Evolutionary conservation across 2,888 invertebrate genomes (phyloP), one percentile per base, ranked within the genome.

Genomic region (Protonemura montana): DNA sequence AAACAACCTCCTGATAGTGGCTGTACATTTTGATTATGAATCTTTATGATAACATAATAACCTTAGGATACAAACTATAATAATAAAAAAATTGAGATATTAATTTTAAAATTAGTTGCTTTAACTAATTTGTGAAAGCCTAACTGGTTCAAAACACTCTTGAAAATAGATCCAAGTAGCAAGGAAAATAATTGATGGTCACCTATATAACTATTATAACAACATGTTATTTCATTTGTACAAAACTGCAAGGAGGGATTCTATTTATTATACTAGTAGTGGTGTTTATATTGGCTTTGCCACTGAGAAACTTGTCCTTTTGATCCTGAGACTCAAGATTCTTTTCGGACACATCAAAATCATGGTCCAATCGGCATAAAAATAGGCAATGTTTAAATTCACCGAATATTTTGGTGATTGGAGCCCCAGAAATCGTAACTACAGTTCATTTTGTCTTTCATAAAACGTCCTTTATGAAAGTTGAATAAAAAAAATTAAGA

Each of bases 261-360:
- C 84, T 84, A 84, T 84, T n/a, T 84, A 84, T 28, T 76, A 59
- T 84, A 84, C 84, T 84, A 84, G 13, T 84, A 81, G 28, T 81
- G 30, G 81, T 81, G 28, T 30, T 29, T 29, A 81, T 30, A 81
- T 81, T 59, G 59, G 59, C 59, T 59, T 21, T 81, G 81, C 30
- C 81, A 81, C 81, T 30, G 30, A 81, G 81, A 81, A 81, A 81
- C 81, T 81, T 81, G 81, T 27, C 28, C 30, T 78, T 85, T 78
- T 85, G 28, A 85, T 81, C 86, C 85, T 87, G 85, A 87, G 86
- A 87, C 85, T 87, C 85, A 30, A 76, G 85, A 86, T 59, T 25
- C 76, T 76, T 87, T 78, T 81, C 76, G 41, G 28, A 41, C 30
- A 76, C 78, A 26, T 30, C 85, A 81, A 87, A 85, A 85, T n/a